A percentile compares a stretch with the other conserved stretches of the same genome.
Conservation (phyloP, 64 coral and sea anemone species). For the Montipora foliosa region DNA sequence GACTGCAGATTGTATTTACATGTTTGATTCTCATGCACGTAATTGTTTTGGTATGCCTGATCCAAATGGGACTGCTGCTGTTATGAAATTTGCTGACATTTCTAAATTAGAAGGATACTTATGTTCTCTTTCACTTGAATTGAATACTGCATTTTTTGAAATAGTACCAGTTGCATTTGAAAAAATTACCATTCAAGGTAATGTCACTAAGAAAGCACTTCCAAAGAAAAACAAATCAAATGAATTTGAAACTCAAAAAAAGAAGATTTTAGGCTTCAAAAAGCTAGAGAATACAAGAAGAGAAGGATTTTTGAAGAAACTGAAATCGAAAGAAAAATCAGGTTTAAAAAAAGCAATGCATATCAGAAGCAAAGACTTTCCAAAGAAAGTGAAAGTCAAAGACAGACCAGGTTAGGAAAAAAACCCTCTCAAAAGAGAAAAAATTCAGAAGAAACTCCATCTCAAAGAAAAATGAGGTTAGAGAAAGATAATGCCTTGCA, state of each 20-base stretch:
- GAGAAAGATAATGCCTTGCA: conserved; percentile 13
- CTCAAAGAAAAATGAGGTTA: too few species aligned
- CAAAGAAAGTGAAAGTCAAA: too few species aligned
- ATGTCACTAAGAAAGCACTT: neutral
- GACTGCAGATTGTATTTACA: conserved; percentile 5
- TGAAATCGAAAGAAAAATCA: conserved; percentile 8
- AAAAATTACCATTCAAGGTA: too few species aligned
- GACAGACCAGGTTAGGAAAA: too few species aligned
- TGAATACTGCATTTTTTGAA: conserved; percentile 18
- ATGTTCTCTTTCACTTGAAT: conserved; percentile 25
- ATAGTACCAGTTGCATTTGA: neutral
- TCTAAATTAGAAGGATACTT: conserved; percentile 11
- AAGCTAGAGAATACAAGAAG: conserved; percentile 47
- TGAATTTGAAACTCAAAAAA: conserved; percentile 36
- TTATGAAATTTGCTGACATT: conserved; percentile 12
- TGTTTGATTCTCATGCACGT: conserved; percentile 6
- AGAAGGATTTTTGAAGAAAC: conserved; percentile 23
- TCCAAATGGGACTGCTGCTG: conserved; percentile 47
- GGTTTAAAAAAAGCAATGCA: too few species aligned
- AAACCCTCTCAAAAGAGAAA: too few species aligned
- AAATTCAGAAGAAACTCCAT: too few species aligned
- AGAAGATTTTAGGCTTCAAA: neutral
- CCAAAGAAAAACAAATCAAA: conserved; percentile 24
- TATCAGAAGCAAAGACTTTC: too few species aligned
- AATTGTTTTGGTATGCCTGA: conserved; percentile 24